A percentile compares a stretch with the other conserved stretches of the same genome.
Evolutionary conservation across 2,797 vertebrate genomes (phyloP).

Genomic region (Philypnodon macrostomus): DNA sequence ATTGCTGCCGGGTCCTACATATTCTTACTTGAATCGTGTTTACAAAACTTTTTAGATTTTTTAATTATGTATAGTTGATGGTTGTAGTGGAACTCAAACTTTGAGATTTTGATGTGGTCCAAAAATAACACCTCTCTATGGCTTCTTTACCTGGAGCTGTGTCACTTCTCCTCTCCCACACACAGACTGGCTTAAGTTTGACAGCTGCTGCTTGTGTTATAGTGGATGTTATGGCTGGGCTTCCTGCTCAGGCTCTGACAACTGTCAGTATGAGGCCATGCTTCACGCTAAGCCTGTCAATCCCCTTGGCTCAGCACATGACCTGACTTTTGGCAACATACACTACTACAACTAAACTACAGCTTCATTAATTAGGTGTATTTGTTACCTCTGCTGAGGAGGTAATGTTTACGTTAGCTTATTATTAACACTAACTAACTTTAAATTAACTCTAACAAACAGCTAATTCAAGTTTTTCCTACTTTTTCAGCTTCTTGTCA

Average conservation of each 20-base stretch:
- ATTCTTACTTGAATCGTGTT: too few relatives aligned
- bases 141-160: constrained; percentile 16
- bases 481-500: too few relatives aligned
- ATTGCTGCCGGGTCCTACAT: too few relatives aligned
- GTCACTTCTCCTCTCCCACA: constrained; percentile 23
- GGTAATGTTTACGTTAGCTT: too few relatives aligned
- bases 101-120: constrained; percentile 19
- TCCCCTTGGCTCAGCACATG: constrained; percentile 25
- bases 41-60: background rate
- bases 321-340: constrained; percentile 47
- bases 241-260: constrained; percentile 52
- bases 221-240: constrained; percentile 38
- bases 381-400: too few relatives aligned
- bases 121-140: constrained; percentile 33
- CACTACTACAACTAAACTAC: constrained; percentile 4
- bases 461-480: too few relatives aligned
- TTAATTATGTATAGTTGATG: too few relatives aligned
- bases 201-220: constrained; percentile 47
- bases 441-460: too few relatives aligned
- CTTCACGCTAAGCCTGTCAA: constrained; percentile 52
- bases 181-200: constrained; percentile 36
- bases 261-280: constrained; percentile 44
- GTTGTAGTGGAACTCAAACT: background rate
- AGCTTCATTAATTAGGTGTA: too few relatives aligned
- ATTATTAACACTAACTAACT: too few relatives aligned